Percentiles rank a stretch among this genome's conserved stretches.
phyloP scores from a whole-genome alignment of 2,113 vertebrate genomes.

The Illadopsis cleaveri region DNA sequence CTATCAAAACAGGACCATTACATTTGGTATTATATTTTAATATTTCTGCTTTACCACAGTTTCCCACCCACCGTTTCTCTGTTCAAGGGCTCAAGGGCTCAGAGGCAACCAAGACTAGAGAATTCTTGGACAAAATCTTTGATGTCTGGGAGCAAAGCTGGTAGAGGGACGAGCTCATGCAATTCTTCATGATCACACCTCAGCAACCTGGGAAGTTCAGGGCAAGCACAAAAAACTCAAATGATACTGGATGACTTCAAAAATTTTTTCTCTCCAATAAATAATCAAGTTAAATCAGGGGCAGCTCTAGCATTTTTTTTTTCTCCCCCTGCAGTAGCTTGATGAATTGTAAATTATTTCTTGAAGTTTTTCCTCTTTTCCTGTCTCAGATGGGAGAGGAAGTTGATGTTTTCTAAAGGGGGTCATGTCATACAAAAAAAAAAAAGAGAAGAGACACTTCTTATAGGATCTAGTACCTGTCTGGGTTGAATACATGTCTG shows the following conservation, averaged over 20 bases:
- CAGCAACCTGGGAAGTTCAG: neutral
- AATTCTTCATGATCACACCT: neutral
- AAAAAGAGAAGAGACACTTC: neutral
- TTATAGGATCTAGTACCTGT: neutral
- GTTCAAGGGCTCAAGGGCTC: neutral
- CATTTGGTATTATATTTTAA: neutral
- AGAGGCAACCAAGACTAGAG: neutral
- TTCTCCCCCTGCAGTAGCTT: rapidly evolving
- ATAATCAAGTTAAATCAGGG: neutral
- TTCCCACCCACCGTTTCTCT: neutral
- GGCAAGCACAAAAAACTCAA: neutral
- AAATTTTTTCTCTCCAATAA: neutral
- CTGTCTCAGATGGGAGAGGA: neutral
- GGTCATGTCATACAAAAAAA: neutral
- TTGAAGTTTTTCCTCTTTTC: neutral
- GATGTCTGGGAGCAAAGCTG: neutral
- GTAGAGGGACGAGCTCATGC: neutral
- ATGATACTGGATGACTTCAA: neutral
- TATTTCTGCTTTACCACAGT: neutral
- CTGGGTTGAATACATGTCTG: neutral
- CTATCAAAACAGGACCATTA: neutral
- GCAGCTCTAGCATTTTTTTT: neutral
- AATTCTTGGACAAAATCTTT: neutral
- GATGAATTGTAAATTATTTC: neutral
- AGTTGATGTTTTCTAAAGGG: neutral